Percentiles rank a stretch among this genome's conserved stretches.
Conservation (phyloP, 2,888 invertebrate genomes). For the Empis stercorea region DNA sequence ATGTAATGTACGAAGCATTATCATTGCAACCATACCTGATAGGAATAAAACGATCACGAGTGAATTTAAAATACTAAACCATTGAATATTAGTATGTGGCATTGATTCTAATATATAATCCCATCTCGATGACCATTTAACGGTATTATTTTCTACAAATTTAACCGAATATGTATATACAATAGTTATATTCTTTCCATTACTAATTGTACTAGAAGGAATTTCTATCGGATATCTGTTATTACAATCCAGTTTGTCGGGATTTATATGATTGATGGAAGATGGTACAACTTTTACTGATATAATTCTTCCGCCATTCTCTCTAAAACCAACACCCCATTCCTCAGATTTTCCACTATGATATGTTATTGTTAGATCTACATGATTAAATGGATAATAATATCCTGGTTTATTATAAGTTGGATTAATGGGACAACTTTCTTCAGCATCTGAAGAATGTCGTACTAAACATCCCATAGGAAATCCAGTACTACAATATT, state of each 20-base stretch:
- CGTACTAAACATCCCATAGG: slow-evolving; percentile 92
- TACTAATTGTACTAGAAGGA: slow-evolving; percentile 40
- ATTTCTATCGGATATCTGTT: slow-evolving; percentile 54
- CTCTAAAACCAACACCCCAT: slow-evolving; percentile 67
- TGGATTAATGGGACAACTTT: slow-evolving; percentile 46
- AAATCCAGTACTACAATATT: slow-evolving; percentile 89
- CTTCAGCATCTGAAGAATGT: slow-evolving; percentile 31
- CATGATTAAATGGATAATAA: slow-evolving; percentile 93
- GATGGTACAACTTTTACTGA: slow-evolving; percentile 57
- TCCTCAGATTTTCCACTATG: slow-evolving; percentile 81
- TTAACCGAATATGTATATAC: slow-evolving; percentile 78
- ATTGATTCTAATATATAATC: slow-evolving; percentile 97
- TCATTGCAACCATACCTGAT: slow-evolving; percentile 99
- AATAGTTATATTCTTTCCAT: slow-evolving; percentile 45
- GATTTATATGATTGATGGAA: slow-evolving; percentile 42
- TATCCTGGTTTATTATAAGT: slow-evolving; percentile 51
- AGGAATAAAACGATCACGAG: slow-evolving; percentile 93
- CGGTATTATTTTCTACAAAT: slow-evolving; percentile 64
- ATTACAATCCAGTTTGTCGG: slow-evolving; percentile 38
- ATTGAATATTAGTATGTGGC: slow-evolving; percentile 97
- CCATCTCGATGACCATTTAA: slow-evolving; percentile 99
- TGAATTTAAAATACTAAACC: slow-evolving; percentile 98
- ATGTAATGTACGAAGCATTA: slow-evolving; percentile 87
- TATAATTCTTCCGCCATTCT: slow-evolving; percentile 78
- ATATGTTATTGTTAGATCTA: slow-evolving; percentile 85